Base-by-base conservation (phyloP, 2,888 invertebrate genomes). In the Ormyrus nitidulus region DNA sequence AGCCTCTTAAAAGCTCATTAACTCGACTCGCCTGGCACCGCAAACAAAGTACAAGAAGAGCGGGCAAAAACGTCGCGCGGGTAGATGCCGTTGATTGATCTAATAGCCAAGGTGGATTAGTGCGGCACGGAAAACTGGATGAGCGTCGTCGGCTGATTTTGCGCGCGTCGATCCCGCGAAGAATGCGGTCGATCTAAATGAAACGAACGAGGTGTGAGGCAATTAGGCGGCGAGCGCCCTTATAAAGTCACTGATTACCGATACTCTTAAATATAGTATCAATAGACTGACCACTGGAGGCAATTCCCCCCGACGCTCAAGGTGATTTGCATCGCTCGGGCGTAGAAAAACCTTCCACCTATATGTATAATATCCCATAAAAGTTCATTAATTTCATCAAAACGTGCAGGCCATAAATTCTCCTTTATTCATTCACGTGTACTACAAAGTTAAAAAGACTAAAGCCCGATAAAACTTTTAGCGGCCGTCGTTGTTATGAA, bases 21-120 rank as follows among this genome's bases (percentile, higher is more conserved):
- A 69, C 46, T 69, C 49, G 59, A 49, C 49, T 8, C 10, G 54
- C 76, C 62, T n/a, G 4, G 44, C 56, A 34, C 49, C 58, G 58
- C 74, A 54, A 76, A 76, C 76, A 68, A 68, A 68, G 76, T 76
- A 62, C 53, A 76, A 76, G 61, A 76, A 62, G 44, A 54, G 46
- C 4, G 1, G 6, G 61, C 59, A 69, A 61, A 76, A 62, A 65
- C n/a, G 19, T 10, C 10, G 1, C 0, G 19, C 19, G 13, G 7
- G 19, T 19, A 69, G 69, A 69, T 76, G 53, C 68, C 76, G 68
- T 76, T 75, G 68, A 75, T 59, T 75, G 66, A 68, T 75, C 68
- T 61, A 61, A 75, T 75, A 75, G 53, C 19, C 46, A 34, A 49
- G 75, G 48, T 59, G 34, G 19, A 56, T 71, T 61, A 59, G 19